Conservation (phyloP, 2,888 invertebrate species). For the Timema cristinae region DNA sequence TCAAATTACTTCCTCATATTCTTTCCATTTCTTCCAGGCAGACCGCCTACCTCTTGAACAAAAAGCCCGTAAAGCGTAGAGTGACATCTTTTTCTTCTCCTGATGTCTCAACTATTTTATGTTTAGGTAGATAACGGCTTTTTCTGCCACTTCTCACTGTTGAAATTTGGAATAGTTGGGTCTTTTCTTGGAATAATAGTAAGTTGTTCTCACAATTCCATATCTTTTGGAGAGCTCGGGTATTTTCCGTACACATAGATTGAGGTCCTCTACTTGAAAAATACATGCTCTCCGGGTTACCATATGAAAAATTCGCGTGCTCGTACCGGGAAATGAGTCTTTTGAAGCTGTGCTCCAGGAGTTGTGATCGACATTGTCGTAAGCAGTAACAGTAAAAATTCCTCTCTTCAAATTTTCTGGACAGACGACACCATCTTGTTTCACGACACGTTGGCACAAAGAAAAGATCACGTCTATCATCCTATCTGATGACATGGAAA, state of each 20-base stretch:
- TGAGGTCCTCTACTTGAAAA: background rate
- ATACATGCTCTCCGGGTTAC: background rate
- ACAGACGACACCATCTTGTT: constrained; percentile 7
- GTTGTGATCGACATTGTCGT: background rate
- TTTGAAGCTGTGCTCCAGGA: constrained; percentile 1
- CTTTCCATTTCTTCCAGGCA: no score
- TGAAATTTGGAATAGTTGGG: no score
- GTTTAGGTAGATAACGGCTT: no score
- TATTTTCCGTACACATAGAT: background rate
- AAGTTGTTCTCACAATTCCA: constrained; percentile 7
- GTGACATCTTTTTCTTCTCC: no score
- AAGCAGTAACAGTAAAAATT: constrained; percentile 4
- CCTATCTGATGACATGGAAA: background rate
- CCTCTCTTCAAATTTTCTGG: constrained; percentile 1
- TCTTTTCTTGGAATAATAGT: background rate
- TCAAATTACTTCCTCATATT: no score
- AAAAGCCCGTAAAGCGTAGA: no score
- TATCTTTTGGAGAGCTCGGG: background rate
- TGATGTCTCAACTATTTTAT: no score
- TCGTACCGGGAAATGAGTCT: background rate
- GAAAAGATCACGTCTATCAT: background rate
- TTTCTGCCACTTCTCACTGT: no score
- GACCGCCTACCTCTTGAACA: no score
- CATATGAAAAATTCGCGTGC: constrained; percentile 2
- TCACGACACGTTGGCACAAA: background rate